Evolutionary conservation across 2,113 vertebrate species (phyloP), one percentile per base, ranked within the genome.

Genomic region (Otolemur garnettii): DNA sequence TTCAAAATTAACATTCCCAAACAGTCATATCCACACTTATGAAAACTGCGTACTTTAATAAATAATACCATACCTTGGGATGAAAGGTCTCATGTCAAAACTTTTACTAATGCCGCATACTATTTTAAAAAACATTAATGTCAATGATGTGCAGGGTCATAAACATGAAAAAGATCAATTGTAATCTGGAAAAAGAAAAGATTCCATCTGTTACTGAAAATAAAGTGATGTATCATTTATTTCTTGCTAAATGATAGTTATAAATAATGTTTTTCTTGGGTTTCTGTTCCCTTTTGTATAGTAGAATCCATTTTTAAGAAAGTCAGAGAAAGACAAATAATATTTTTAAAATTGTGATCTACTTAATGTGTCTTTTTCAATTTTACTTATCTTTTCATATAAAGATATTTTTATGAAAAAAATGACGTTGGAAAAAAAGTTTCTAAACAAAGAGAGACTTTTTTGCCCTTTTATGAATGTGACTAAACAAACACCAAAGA

Each of bases 361-460:
- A 88, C 26, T 94, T 93, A 93, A 95, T 80, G 3, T 80, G 79
- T 96, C 95, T 82, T 92, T 93, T 97, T 92, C 96, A 95, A 93
- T 95, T 97, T 88, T 93, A 92, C 33, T 87, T 96, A 95, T 91
- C 68, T 96, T 97, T 96, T 93, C 96, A 95, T 89, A 77, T 72
- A 93, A 95, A 96, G 53, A 87, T 87, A 42, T 95, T 90, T 91
- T 92, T 94, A 68, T 96, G 69, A 79, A 79, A 96, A 91, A 95
- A 95, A 92, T 95, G 90, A 93, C 45, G 94, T 92, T 90, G 42
- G 72, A 60, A 74, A 59, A 59, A 90, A 66, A 62, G 38, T 87
- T 87, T 95, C 33, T 82, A 93, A 96, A 95, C 87, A 82, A 96
- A 95, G 90, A 95, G 89, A 38, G 42, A 74, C 71, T 10, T n/a